Percentiles rank a stretch among this genome's conserved stretches.
These are phyloP conservation scores for Hypotaenidia okinawae DNA, from an alignment of 2,797 vertebrate genomes.

Conservation along the genomic window DNA sequence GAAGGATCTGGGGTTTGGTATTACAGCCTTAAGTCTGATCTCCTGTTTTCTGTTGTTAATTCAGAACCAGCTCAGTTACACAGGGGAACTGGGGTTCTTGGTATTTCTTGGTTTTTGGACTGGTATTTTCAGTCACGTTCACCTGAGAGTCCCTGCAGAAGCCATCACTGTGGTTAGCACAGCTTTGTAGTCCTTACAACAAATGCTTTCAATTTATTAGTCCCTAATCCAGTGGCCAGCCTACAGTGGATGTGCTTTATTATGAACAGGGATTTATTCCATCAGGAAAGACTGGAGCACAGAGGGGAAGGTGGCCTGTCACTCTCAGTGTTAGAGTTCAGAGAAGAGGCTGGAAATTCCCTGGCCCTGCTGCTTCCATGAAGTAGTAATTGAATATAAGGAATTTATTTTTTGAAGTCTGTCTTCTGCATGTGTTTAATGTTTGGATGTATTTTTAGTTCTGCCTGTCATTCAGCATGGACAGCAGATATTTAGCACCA, in stretches of 20 bases:
- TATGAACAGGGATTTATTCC: background rate
- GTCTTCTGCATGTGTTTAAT: background rate
- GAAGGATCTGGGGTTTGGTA: background rate
- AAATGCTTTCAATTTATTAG: accelerated
- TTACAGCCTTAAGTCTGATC: background rate
- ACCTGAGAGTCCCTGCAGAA: background rate
- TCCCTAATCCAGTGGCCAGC: background rate
- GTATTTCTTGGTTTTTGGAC: background rate
- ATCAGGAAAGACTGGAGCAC: background rate
- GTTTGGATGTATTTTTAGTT: conserved; percentile 77
- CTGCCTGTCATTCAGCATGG: conserved; percentile 93
- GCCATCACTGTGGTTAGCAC: background rate
- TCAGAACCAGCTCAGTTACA: background rate
- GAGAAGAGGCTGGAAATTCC: background rate
- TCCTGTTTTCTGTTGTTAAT: background rate
- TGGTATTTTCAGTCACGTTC: background rate
- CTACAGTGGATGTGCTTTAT: background rate
- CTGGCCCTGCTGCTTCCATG: background rate
- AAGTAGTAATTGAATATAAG: background rate
- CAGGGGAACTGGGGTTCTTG: background rate
- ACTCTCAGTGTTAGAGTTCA: background rate
- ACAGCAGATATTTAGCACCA: conserved; percentile 94
- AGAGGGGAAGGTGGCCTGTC: background rate
- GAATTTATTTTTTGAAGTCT: background rate
- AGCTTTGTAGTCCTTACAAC: background rate